Evolutionary conservation across 2,888 invertebrate species (phyloP).

Genomic region (Zhuqinia jingwanae): DNA sequence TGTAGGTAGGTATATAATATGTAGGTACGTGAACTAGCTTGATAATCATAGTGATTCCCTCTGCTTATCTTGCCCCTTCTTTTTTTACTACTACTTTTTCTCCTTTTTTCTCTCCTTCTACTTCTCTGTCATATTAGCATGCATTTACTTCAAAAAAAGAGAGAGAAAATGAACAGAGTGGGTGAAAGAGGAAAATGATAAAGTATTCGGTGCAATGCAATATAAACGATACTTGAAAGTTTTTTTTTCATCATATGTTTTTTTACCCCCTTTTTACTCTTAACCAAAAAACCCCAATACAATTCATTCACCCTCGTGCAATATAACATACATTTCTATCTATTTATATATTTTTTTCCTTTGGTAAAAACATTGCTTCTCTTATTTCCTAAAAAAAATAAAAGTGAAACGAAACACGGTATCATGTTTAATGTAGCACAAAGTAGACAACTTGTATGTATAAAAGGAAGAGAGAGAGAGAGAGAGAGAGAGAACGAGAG

Average conservation of each 20-base stretch:
- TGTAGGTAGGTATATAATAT: neutral
- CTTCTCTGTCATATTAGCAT: constrained; percentile 68
- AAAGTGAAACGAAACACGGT: constrained; percentile 2
- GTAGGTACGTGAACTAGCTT: constrained; percentile 15
- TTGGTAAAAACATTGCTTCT: neutral
- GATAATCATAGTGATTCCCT: neutral
- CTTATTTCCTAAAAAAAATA: neutral
- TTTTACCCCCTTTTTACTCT: constrained; percentile 34
- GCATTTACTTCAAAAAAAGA: constrained; percentile 61
- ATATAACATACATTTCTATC: neutral
- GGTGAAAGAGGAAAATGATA: constrained; percentile 24
- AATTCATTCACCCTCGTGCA: neutral
- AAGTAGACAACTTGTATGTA: constrained; percentile 45
- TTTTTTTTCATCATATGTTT: constrained; percentile 16
- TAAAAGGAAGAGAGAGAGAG: neutral
- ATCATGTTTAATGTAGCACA: constrained; percentile 34
- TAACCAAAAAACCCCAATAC: no score
- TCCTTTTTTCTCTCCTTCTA: constrained; percentile 22
- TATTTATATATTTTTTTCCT: neutral
- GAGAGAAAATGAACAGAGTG: constrained; percentile 51
- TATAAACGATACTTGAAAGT: neutral
- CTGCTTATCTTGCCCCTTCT: no score
- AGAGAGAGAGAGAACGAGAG: neutral
- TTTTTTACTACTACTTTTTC: no score
- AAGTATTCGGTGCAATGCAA: neutral